Percentiles rank a stretch among this genome's conserved stretches.
These are phyloP conservation scores for Gnathonemus longibarbis DNA, from an alignment of 2,113 vertebrate genomes.

Conservation along the genomic window DNA sequence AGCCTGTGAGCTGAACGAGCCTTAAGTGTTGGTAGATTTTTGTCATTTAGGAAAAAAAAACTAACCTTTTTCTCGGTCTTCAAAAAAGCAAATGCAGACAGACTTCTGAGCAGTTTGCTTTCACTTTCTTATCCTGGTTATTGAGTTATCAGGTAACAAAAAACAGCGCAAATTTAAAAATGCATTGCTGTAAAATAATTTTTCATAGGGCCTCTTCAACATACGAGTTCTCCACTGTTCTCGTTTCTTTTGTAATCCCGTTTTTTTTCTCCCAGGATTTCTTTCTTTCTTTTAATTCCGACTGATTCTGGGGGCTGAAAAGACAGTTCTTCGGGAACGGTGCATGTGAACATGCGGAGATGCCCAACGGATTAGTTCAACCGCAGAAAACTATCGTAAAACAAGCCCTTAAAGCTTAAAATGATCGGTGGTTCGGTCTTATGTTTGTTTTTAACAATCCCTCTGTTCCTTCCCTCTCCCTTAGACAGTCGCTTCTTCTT, in stretches of 20 bases:
- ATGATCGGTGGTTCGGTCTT: background rate
- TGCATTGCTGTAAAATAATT: slow-evolving; percentile 44
- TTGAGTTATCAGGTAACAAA: slow-evolving; percentile 36
- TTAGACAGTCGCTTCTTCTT: slow-evolving; percentile 38
- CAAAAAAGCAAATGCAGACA: slow-evolving; percentile 1
- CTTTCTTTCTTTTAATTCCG: slow-evolving; percentile 30
- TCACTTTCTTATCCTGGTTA: slow-evolving; percentile 18
- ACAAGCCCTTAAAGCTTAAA: background rate
- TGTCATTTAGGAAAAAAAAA: background rate
- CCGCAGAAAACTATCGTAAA: slow-evolving; percentile 1
- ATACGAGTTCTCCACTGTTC: slow-evolving; percentile 33
- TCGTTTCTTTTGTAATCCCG: slow-evolving; percentile 27
- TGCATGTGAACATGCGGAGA: background rate
- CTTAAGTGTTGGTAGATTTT: slow-evolving; percentile 31
- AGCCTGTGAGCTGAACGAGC: slow-evolving; percentile 46
- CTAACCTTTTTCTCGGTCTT: slow-evolving; percentile 10
- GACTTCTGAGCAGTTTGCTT: slow-evolving; percentile 11
- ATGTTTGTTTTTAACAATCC: slow-evolving; percentile 44
- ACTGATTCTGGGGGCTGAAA: background rate
- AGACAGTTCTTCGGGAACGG: background rate
- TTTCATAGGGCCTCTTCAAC: slow-evolving; percentile 40
- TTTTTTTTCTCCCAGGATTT: slow-evolving; percentile 33
- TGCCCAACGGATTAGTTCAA: background rate
- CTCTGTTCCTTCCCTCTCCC: slow-evolving; percentile 45
- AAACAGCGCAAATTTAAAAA: slow-evolving; percentile 28